A percentile compares a stretch with the other conserved stretches of the same genome.
phyloP scores from a whole-genome alignment of 2,888 invertebrate genomes.

The Nymphalis c-album region DNA sequence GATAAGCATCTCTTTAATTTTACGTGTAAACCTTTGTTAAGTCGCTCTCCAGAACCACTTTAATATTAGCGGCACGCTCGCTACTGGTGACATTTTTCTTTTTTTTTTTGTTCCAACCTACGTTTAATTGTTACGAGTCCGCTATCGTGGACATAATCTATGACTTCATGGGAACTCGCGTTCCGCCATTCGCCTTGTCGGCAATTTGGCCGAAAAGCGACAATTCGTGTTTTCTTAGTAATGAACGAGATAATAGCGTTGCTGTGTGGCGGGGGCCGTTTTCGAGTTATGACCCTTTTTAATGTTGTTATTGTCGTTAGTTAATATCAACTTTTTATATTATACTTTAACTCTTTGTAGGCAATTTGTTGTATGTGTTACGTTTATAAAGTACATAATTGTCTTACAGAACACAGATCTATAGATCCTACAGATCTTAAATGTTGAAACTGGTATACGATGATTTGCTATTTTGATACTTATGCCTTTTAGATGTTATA shows the following conservation, averaged over 20 bases:
- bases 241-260: slow-evolving; percentile 64
- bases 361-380: slow-evolving; percentile 21
- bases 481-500: too few relatives aligned
- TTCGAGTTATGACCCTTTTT: slow-evolving; percentile 54
- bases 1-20: slow-evolving; percentile 77
- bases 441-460: not conserved
- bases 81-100: slow-evolving; percentile 67
- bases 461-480: too few relatives aligned
- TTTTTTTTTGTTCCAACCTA: slow-evolving; percentile 60
- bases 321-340: slow-evolving; percentile 8
- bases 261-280: slow-evolving; percentile 59
- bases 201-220: slow-evolving; percentile 56
- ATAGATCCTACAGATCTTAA: slow-evolving; percentile 4
- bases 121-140: slow-evolving; percentile 74
- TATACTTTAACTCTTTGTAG: slow-evolving; percentile 13
- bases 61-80: slow-evolving; percentile 75
- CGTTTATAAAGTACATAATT: slow-evolving; percentile 16
- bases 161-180: slow-evolving; percentile 72
- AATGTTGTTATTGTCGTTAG: slow-evolving; percentile 50
- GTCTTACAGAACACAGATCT: slow-evolving; percentile 20
- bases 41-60: slow-evolving; percentile 58
- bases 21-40: slow-evolving; percentile 66
- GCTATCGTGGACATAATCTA: slow-evolving; percentile 71
- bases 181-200: slow-evolving; percentile 74
- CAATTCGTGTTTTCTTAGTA: slow-evolving; percentile 66